Base-by-base conservation (phyloP, 1,140 invertebrate species). In the Diachasma alloeum region DNA sequence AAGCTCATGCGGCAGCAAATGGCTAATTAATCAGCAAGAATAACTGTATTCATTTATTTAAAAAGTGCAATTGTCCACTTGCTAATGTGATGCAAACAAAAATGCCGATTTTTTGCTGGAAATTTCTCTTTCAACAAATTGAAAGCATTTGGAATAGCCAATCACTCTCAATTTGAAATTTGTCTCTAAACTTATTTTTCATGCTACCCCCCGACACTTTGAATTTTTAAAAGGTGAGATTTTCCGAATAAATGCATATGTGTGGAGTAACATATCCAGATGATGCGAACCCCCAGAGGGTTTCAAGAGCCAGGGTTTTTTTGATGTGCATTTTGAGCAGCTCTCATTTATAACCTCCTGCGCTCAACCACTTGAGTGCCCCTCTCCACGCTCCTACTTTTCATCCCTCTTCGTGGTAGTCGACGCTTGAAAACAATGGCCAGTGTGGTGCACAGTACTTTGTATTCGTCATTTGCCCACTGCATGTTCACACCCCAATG, bases 401-500 rank as follows among this genome's bases (percentile, higher is more conserved):
- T 53, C 48, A 53, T 53, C 1, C 19, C 59, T 24, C 59, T 63
- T 31, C 22, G 9, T 63, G 22, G 59, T 63, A 63, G 59, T 63
- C 59, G 59, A 63, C 59, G 59, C 22, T 63, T 24, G 59, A 31
- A 63, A 63, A 63, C 59, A 63, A 63, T 26, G 59, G 59, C 59
- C 19, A 63, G 59, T 63, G 24, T 26, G 59, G 59, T 26, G 15
- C 22, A 31, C 24, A 63, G 59, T 63, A 63, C 59, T 26, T 63
- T 26, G 59, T 63, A 63, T 31, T 63, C 59, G 59, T 63, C 59
- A 63, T 63, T 63, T 63, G 24, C 19, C 59, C 24, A 31, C 24
- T 63, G 59, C 59, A 63, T 31, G 59, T 63, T 63, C 59, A 26
- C 59, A 63, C 59, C 24, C 59, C 59, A 63, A 63, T 63, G 59